Base-by-base conservation (phyloP, 2,888 invertebrate species). In the Caenorhabditis sinica region DNA sequence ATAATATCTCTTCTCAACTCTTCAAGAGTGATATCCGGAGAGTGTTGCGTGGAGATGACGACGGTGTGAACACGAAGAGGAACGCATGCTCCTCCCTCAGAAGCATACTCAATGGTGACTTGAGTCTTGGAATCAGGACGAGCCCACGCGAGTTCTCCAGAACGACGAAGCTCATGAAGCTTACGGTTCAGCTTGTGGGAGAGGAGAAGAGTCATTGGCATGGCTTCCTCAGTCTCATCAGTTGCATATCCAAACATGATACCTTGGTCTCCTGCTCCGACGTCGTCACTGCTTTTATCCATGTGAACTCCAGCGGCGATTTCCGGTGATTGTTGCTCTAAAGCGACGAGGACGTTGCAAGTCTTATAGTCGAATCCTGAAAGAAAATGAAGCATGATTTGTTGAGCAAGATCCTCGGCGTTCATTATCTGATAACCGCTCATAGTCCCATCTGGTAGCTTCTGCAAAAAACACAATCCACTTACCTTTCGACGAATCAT, bases 341-440 rank as follows among this genome's bases (percentile, higher is more conserved):
- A 95, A 83, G 97, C n/a, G n/a, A n/a, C n/a, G n/a, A n/a, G n/a
- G n/a, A n/a, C n/a, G n/a, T n/a, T n/a, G n/a, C n/a, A n/a, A 87
- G 97, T 98, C 95, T 98, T 98, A 96, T 96, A 97, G 95, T 99
- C 99, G 95, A 99, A 99, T 94, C 97, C 97, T 97, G 95, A 90
- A 93, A 36, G 51, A 17, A 2, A 60, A 15, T 13, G 49, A 2
- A 30, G 23, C 13, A n/a, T 28, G 17, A 9, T 5, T 20, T 15
- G 40, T n/a, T 20, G 2, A 13, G 11, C 11, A 49, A n/a, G 49
- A 13, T 13, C 11, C 13, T 40, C 13, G 9, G 11, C 40, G 40
- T 49, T n/a, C 49, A n/a, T n/a, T 17, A 4, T 17, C 49, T 49
- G 17, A 49, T 49, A 49, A n/a, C 49, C 8, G n/a, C 4, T 8